phyloP scores from a whole-genome alignment of 2,113 vertebrate species.

The Agelaius phoeniceus region DNA sequence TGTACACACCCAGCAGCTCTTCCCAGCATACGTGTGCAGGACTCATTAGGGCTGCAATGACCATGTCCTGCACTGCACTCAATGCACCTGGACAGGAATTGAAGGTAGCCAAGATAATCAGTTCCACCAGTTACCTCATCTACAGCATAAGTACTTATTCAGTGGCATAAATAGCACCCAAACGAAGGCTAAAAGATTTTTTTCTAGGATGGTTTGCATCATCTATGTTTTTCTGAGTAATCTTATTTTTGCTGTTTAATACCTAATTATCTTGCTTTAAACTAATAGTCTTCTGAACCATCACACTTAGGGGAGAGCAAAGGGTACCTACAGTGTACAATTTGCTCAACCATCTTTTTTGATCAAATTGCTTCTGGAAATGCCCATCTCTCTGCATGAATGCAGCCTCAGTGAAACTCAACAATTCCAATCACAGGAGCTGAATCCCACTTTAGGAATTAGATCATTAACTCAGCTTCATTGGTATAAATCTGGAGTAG shows the following conservation, averaged over 20 bases:
- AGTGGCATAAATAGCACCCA: not conserved
- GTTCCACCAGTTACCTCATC: not conserved
- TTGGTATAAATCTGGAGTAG: not conserved
- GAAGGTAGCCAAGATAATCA: fast-evolving
- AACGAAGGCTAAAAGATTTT: not conserved
- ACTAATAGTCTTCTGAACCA: not conserved
- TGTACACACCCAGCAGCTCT: not conserved
- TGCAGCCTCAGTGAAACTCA: not conserved
- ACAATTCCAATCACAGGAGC: not conserved
- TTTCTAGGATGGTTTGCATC: not conserved
- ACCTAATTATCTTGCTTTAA: not conserved
- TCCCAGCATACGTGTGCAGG: not conserved
- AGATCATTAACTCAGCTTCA: not conserved
- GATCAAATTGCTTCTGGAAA: not conserved
- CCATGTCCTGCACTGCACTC: fast-evolving
- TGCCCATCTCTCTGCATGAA: not conserved
- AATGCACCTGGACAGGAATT: fast-evolving
- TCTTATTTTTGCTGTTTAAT: not conserved
- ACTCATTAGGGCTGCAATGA: fast-evolving
- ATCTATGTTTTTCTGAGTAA: not conserved
- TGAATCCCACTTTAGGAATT: not conserved
- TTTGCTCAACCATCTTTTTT: not conserved
- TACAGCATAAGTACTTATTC: not conserved
- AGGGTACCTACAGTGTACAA: not conserved
- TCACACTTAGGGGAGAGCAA: not conserved